Base-by-base conservation (phyloP, 2,113 vertebrate genomes). In the Corydoras sp. region DNA sequence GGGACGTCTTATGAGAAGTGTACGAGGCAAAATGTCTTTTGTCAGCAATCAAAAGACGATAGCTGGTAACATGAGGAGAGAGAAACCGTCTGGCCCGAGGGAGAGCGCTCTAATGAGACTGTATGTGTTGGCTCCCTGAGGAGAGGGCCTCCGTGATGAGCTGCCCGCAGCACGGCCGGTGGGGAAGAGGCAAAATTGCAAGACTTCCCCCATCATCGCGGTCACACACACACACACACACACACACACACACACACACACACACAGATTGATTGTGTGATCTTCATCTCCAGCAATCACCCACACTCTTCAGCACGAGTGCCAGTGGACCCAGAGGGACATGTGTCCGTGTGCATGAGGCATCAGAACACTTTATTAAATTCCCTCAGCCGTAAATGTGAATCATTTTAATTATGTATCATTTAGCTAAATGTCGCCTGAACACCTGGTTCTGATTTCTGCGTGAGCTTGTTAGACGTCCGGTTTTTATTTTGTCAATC, bases 51-150 rank as follows among this genome's bases (percentile, higher is more conserved):
- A 7, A 48, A 29, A 12, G 11, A 3, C 51, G 3, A 14, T 53
- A 10, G 13, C 10, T 12, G 9, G 51, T 14, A 53, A 10, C 51
- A 53, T 14, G 13, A 14, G 51, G 58, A 43, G 12, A 62, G 64
- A 58, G 63, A 74, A 15, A 62, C 29, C 55, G 63, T 59, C 64
- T 71, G 35, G 51, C 65, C 56, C 64, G 18, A 50, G 69, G 31
- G 65, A 72, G 69, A 72, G 6, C 5, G 4, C 31, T 18, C 73
- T 76, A 76, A 79, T 76, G 73, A 76, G 69, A 69, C 65, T 68
- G 61, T 58, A 62, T 72, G 62, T 43, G 35, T 71, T 67, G n/a
- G 12, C 32, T 62, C 77, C 69, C 65, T 58, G 62, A 69, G 67
- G 62, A 66, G 12, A 55, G 70, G 54, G 62, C 55, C 29, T 60